phyloP scores from a whole-genome alignment of 37 sponge, comb jelly and placozoan species.

The Halisarca cf. caerulea region DNA sequence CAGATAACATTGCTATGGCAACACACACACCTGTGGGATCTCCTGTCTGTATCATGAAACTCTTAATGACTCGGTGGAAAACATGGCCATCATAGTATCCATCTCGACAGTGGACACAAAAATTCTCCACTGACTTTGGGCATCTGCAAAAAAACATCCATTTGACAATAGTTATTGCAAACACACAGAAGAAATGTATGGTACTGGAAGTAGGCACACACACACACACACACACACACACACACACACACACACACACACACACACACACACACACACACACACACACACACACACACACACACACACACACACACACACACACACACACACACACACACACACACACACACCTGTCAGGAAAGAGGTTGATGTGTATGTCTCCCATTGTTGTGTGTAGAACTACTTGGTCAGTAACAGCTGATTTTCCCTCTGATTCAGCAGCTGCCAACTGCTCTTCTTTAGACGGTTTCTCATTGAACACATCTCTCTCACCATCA shows the following conservation, averaged over 20 bases:
- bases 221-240: too few relatives aligned
- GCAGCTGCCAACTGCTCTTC: slow-evolving; percentile 92
- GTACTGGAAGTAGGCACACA: not conserved
- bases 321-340: too few relatives aligned
- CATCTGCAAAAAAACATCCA: too few relatives aligned
- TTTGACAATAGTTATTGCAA: not conserved
- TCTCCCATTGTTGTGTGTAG: slow-evolving; percentile 85
- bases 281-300: too few relatives aligned
- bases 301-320: too few relatives aligned
- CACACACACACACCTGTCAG: slow-evolving; percentile 70
- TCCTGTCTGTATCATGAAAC: slow-evolving; percentile 98
- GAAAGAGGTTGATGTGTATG: slow-evolving; percentile 90
- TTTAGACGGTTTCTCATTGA: slow-evolving; percentile 95
- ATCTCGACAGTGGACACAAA: slow-evolving; percentile 85
- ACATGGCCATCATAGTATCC: slow-evolving; percentile 93
- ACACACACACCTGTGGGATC: slow-evolving; percentile 84
- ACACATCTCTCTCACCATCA: slow-evolving; percentile 91
- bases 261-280: too few relatives aligned
- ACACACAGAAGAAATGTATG: not conserved
- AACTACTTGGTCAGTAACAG: slow-evolving; percentile 49
- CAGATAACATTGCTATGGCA: not conserved
- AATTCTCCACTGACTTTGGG: slow-evolving; percentile 97
- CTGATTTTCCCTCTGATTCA: slow-evolving; percentile 29
- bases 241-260: too few relatives aligned
- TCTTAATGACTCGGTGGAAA: slow-evolving; percentile 94